phyloP scores from a whole-genome alignment of 2,888 invertebrate genomes.

The Dendrolimus houi region DNA sequence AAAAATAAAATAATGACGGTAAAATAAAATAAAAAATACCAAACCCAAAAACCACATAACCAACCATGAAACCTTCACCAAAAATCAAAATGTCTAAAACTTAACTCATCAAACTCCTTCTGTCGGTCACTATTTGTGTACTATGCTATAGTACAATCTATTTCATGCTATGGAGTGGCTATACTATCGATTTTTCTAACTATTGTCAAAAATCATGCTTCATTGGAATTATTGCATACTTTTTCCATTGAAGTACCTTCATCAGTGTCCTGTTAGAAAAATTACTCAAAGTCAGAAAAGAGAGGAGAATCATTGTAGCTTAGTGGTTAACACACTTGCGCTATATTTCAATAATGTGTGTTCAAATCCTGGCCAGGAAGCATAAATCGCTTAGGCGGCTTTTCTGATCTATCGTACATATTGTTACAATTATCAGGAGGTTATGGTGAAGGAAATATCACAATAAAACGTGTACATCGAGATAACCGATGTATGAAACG shows the following conservation, averaged over 20 bases:
- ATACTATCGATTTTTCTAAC: conserved; percentile 4
- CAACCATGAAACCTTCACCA: conserved; percentile 1
- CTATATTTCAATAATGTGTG: too few species aligned
- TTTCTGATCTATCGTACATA: too few species aligned
- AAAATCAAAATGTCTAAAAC: background rate
- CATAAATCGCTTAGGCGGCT: too few species aligned
- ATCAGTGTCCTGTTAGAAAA: conserved; percentile 24
- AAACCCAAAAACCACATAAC: background rate
- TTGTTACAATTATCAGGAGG: too few species aligned
- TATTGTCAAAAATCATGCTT: conserved; percentile 16
- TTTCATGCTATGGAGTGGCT: conserved; percentile 1
- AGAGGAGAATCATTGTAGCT: too few species aligned
- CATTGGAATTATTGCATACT: conserved; percentile 25
- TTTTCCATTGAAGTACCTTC: conserved; percentile 16
- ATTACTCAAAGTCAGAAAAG: too few species aligned
- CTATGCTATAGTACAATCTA: conserved; percentile 15
- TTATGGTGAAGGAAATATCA: too few species aligned
- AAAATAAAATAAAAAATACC: background rate
- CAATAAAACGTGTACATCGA: too few species aligned
- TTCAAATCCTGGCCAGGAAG: too few species aligned
- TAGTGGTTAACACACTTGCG: too few species aligned
- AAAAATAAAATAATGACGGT: background rate
- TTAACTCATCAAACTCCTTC: conserved; percentile 4
- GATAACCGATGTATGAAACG: too few species aligned
- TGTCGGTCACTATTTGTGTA: conserved; percentile 12